These are phyloP conservation scores for Leucoraja erinaceus DNA, from an alignment of 2,113 vertebrate species.

Conservation along the genomic window DNA sequence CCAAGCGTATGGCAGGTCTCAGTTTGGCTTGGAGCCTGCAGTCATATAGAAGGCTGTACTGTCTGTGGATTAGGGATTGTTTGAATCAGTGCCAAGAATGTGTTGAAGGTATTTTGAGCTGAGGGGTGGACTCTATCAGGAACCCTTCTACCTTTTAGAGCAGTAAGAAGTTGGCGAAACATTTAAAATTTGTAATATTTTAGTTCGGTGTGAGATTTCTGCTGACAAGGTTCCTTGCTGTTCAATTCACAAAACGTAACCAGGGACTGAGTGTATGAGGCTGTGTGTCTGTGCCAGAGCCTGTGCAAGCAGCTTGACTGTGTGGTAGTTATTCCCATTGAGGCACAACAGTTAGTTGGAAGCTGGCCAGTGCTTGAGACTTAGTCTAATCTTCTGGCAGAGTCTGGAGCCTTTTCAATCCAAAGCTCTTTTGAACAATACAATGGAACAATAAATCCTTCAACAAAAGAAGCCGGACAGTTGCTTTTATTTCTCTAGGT, in stretches of 20 bases:
- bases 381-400: constrained; percentile 19
- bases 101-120: neutral
- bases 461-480: neutral
- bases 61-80: neutral
- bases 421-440: constrained; percentile 9
- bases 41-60: neutral
- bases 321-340: neutral
- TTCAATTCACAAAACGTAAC: neutral
- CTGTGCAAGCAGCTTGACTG: neutral
- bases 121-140: neutral
- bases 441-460: neutral
- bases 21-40: neutral
- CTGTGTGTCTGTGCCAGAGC: constrained; percentile 5
- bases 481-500: neutral
- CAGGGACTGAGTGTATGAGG: neutral
- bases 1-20: neutral
- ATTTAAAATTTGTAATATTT: neutral
- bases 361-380: neutral
- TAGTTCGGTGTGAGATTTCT: neutral
- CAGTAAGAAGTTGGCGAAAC: neutral
- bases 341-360: neutral
- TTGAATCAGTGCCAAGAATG: neutral
- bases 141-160: neutral
- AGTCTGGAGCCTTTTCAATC: neutral
- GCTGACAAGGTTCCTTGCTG: neutral